Conservation (phyloP, 2,888 invertebrate species). For the Stenchaetothrips biformis region DNA sequence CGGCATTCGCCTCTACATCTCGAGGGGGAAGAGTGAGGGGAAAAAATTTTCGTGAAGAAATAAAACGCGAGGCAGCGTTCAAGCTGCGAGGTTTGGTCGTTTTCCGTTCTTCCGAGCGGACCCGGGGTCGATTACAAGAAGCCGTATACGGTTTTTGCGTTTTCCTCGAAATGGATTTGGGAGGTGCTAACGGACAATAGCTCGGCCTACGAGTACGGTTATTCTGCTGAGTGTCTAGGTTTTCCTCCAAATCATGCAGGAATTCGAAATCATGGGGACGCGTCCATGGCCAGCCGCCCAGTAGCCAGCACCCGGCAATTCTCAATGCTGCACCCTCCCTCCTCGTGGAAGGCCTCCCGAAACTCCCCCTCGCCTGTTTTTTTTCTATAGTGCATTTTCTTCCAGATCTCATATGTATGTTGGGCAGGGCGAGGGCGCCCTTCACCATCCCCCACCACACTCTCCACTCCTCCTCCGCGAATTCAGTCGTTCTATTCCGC, state of each 20-base stretch:
- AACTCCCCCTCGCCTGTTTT: background rate
- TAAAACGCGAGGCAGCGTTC: too few species aligned
- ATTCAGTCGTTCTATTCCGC: too few species aligned
- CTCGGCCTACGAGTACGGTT: background rate
- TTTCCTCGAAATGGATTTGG: too few species aligned
- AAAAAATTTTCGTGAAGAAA: too few species aligned
- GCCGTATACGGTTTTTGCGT: too few species aligned
- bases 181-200: background rate
- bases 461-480: background rate
- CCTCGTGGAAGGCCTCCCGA: background rate
- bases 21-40: too few species aligned
- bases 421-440: background rate
- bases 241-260: slow-evolving; percentile 14
- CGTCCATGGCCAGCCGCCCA: background rate
- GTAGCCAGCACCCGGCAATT: background rate
- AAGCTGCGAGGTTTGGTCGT: too few species aligned
- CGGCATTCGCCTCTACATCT: too few species aligned
- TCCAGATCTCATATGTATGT: slow-evolving; percentile 16
- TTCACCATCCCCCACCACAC: background rate
- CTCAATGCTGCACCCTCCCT: background rate
- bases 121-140: too few species aligned
- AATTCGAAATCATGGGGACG: slow-evolving; percentile 6
- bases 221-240: slow-evolving; percentile 13
- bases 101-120: too few species aligned
- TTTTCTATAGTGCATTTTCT: slow-evolving; percentile 7